These are phyloP conservation scores for Drosophila prosaltans DNA, from an alignment of 1,140 invertebrate species.

Conservation along the genomic window DNA sequence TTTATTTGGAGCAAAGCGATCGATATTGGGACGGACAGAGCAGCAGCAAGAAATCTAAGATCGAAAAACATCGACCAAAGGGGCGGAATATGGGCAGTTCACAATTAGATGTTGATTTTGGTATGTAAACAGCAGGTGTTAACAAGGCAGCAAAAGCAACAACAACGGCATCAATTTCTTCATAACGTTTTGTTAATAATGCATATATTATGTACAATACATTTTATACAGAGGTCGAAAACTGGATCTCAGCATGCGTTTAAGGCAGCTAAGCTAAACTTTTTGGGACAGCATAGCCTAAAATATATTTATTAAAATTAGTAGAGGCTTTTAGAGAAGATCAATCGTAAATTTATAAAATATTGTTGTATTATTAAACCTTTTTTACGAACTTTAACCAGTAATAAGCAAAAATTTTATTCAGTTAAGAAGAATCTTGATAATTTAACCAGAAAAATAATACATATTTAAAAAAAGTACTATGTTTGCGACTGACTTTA, in stretches of 20 bases:
- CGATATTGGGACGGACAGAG: constrained; percentile 6
- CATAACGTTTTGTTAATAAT: constrained; percentile 67
- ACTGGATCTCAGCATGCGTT: constrained; percentile 38
- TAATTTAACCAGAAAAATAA: no score
- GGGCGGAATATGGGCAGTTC: constrained; percentile 66
- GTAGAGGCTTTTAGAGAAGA: no score
- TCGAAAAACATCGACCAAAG: constrained; percentile 12
- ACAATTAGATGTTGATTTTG: constrained; percentile 77
- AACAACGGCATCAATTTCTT: constrained; percentile 36
- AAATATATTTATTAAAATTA: background rate
- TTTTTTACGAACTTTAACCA: no score
- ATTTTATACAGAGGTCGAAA: constrained; percentile 56
- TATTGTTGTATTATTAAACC: no score
- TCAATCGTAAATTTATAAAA: no score
- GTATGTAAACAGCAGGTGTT: constrained; percentile 78
- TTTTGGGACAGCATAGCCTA: background rate
- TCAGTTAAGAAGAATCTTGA: no score
- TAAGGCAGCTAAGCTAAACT: background rate
- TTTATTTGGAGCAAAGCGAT: constrained; percentile 78
- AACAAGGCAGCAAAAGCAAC: constrained; percentile 44
- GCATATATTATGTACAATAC: constrained; percentile 33
- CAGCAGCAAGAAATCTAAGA: no score
- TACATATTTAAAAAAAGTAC: no score
- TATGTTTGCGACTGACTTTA: no score
- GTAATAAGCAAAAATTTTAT: no score